Conservation (phyloP, 2,797 vertebrate genomes). For the Squalus acanthias region DNA sequence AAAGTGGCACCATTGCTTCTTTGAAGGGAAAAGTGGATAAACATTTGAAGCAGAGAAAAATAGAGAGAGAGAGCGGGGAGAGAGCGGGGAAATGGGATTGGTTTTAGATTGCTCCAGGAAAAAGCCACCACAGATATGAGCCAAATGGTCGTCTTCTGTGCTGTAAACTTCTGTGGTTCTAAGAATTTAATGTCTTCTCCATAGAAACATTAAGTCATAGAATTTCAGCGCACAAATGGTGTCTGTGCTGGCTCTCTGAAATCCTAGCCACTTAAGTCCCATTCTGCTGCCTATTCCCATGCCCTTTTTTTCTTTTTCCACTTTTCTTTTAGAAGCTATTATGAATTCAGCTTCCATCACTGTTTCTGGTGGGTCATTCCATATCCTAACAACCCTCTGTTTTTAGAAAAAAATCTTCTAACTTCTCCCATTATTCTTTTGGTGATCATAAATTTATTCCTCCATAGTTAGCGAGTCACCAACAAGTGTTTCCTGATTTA, state of each 20-base stretch:
- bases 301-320: neutral
- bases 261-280: neutral
- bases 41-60: neutral
- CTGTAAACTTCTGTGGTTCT: neutral
- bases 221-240: neutral
- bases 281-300: neutral
- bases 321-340: neutral
- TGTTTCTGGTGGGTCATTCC: neutral
- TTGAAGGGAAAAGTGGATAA: neutral
- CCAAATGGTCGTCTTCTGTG: no score
- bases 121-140: neutral
- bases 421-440: neutral
- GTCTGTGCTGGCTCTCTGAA: neutral
- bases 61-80: neutral
- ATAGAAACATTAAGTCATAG: neutral
- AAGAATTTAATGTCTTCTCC: neutral
- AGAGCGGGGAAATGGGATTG: neutral
- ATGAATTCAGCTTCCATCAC: neutral
- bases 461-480: neutral
- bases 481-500: neutral
- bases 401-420: neutral
- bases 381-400: neutral
- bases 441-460: neutral
- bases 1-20: neutral
- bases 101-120: neutral